These are phyloP conservation scores for Trialeurodes vaporariorum DNA, from an alignment of 1,140 invertebrate genomes.

Conservation along the genomic window DNA sequence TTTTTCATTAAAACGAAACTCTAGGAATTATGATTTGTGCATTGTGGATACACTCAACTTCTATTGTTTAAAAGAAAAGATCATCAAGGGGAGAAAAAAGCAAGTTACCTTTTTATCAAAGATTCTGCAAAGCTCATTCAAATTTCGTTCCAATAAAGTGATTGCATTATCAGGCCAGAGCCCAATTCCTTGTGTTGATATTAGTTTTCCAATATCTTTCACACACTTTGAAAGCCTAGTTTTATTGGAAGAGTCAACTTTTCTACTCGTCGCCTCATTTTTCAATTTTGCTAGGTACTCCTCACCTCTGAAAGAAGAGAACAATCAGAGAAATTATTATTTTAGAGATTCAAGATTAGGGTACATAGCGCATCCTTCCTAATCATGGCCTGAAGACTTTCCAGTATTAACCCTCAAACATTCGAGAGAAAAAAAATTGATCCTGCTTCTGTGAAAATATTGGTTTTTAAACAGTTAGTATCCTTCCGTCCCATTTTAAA, in stretches of 20 bases:
- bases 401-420: background rate
- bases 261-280: slow-evolving; percentile 27
- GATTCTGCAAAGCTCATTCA: slow-evolving; percentile 48
- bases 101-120: slow-evolving; percentile 48
- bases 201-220: slow-evolving; percentile 48
- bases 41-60: no score
- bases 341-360: background rate
- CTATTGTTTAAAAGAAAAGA: no score
- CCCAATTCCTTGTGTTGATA: slow-evolving; percentile 41
- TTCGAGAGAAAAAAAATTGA: no score
- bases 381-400: background rate
- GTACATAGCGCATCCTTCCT: background rate
- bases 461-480: no score
- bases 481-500: no score
- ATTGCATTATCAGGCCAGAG: slow-evolving; percentile 47
- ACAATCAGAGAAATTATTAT: slow-evolving; percentile 11
- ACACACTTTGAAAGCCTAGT: slow-evolving; percentile 47
- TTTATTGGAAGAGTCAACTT: slow-evolving; percentile 42
- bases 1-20: no score
- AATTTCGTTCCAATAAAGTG: slow-evolving; percentile 44
- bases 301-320: slow-evolving; percentile 33
- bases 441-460: no score
- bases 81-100: no score
- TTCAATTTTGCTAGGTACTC: slow-evolving; percentile 35
- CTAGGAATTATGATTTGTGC: no score